Evolutionary conservation across 2,888 invertebrate species (phyloP).

Genomic region (Orthonevra nobilis): DNA sequence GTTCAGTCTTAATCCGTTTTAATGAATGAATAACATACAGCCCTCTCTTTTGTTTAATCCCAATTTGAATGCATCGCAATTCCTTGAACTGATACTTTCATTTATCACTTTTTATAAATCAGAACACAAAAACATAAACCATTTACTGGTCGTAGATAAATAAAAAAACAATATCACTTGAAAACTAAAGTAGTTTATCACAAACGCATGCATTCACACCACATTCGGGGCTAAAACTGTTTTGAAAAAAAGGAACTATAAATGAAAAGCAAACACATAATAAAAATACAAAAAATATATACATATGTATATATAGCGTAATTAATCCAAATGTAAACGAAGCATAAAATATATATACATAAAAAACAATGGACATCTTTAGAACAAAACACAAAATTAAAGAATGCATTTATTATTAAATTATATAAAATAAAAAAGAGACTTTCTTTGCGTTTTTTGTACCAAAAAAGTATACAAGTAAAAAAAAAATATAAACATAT

Average conservation of each 20-base stretch:
- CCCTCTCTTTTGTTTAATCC: conserved; percentile 44
- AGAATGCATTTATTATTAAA: conserved; percentile 70
- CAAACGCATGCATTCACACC: conserved; percentile 21
- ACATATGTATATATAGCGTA: conserved; percentile 68
- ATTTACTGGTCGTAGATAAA: conserved; percentile 40
- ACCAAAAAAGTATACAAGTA: conserved; percentile 70
- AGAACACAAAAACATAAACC: neutral
- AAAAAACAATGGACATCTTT: conserved; percentile 54
- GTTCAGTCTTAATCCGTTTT: conserved; percentile 28
- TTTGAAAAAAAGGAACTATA: conserved; percentile 39
- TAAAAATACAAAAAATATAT: conserved; percentile 41
- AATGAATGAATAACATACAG: conserved; percentile 23
- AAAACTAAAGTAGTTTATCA: conserved; percentile 34
- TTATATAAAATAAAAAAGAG: conserved; percentile 55
- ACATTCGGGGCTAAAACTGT: conserved; percentile 29
- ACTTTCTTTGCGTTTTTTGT: conserved; percentile 72
- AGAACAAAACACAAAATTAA: conserved; percentile 63
- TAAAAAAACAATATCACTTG: conserved; percentile 4
- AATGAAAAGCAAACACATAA: conserved; percentile 4
- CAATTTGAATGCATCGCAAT: conserved; percentile 54
- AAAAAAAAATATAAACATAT: conserved; percentile 13
- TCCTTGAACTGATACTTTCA: conserved; percentile 28
- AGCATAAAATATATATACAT: conserved; percentile 42
- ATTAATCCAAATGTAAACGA: conserved; percentile 57
- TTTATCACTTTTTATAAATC: conserved; percentile 1